A percentile compares a stretch with the other conserved stretches of the same genome.
These are phyloP conservation scores for Ecliptopera silaceata DNA, from an alignment of 2,888 invertebrate species.

Conservation along the genomic window DNA sequence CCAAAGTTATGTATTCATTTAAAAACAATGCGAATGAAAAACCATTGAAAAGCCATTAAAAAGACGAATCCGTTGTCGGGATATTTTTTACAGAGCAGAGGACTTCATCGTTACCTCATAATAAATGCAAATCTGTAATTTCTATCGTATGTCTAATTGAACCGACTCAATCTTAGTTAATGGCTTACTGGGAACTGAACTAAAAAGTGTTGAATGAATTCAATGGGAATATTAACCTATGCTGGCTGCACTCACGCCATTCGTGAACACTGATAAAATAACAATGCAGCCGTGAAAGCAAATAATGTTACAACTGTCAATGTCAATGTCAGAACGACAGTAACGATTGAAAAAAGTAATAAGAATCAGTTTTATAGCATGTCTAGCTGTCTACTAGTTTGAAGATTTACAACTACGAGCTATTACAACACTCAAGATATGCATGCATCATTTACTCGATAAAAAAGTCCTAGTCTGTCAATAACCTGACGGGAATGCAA, in stretches of 20 bases:
- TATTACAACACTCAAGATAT: slow-evolving; percentile 26
- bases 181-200: slow-evolving; percentile 54
- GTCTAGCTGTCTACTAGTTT: slow-evolving; percentile 32
- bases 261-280: slow-evolving; percentile 35
- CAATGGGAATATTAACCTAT: slow-evolving; percentile 41
- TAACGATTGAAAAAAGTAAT: slow-evolving; percentile 40
- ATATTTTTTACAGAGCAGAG: slow-evolving; percentile 14
- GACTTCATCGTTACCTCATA: slow-evolving; percentile 15
- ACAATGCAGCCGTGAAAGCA: slow-evolving; percentile 48
- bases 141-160: slow-evolving; percentile 21
- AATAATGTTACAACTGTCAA: slow-evolving; percentile 27
- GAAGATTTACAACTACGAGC: slow-evolving; percentile 33
- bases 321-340: slow-evolving; percentile 34
- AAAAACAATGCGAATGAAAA: slow-evolving; percentile 21
- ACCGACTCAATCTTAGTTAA: slow-evolving; percentile 29
- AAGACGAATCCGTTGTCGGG: slow-evolving; percentile 17
- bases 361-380: slow-evolving; percentile 27
- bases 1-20: slow-evolving; percentile 28
- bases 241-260: slow-evolving; percentile 44
- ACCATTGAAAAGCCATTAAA: slow-evolving; percentile 19
- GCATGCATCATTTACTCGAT: slow-evolving; percentile 32
- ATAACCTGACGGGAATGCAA: slow-evolving; percentile 27
- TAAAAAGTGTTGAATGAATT: slow-evolving; percentile 46
- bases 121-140: slow-evolving; percentile 31
- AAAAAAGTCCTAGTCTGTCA: slow-evolving; percentile 35